Conservation (phyloP, 2,113 vertebrate genomes). For the Paedocypris sp. region DNA sequence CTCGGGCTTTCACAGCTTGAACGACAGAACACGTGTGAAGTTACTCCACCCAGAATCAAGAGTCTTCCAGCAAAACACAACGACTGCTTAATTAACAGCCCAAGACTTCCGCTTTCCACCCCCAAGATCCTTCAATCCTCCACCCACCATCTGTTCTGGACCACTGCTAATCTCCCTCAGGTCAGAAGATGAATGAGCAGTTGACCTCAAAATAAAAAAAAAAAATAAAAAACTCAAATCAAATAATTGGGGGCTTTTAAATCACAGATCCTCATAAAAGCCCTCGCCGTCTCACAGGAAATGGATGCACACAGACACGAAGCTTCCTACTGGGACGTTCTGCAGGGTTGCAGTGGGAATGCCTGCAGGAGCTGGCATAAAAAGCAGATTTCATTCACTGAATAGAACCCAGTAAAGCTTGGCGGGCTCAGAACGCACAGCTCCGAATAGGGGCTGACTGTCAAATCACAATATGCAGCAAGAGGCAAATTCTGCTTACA, state of each 20-base stretch:
- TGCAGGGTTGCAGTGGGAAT: not conserved
- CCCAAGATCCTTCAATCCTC: constrained; percentile 33
- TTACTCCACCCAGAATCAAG: not conserved
- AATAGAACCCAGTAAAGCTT: not conserved
- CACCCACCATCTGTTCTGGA: constrained; percentile 49
- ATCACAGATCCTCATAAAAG: not conserved
- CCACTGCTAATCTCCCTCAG: constrained; percentile 46
- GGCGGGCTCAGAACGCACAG: not conserved
- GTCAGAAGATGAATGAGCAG: constrained; percentile 41
- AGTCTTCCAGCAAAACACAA: not conserved
- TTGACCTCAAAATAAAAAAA: constrained; percentile 20
- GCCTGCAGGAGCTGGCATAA: not conserved
- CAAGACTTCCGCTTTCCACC: not conserved
- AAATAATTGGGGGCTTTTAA: not conserved
- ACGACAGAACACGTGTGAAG: constrained; percentile 14
- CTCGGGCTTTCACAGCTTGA: constrained; percentile 5
- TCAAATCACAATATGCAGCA: not conserved
- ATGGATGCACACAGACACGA: not conserved
- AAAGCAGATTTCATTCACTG: not conserved
- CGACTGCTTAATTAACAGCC: constrained; percentile 24
- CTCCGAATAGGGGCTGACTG: not conserved
- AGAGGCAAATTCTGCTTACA: too few relatives aligned
- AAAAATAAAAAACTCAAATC: too few relatives aligned
- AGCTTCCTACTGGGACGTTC: not conserved
- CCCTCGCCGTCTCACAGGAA: not conserved